Evolutionary conservation across 2,888 invertebrate species (phyloP).

Genomic region (Julus scandinavius): DNA sequence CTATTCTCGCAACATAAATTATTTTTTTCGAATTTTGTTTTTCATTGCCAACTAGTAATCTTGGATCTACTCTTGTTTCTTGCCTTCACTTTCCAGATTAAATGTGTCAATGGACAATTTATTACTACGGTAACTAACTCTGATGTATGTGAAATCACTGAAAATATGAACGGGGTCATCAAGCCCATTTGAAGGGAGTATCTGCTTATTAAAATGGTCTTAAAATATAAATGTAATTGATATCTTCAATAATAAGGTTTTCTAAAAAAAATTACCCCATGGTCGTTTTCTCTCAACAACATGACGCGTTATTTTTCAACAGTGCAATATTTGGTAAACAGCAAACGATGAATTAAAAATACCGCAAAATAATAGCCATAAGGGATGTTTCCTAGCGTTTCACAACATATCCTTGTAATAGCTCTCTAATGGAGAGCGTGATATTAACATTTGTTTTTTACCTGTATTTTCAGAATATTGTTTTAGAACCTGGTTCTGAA

Average conservation of each 20-base stretch:
- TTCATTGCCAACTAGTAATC: slow-evolving; percentile 35
- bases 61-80: slow-evolving; percentile 27
- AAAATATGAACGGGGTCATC: slow-evolving; percentile 5
- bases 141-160: not conserved
- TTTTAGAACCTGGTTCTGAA: slow-evolving; percentile 49
- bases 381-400: not conserved
- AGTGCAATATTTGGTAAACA: not conserved
- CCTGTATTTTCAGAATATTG: slow-evolving; percentile 43
- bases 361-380: not conserved
- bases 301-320: not conserved
- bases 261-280: not conserved
- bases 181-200: not conserved
- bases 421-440: not conserved
- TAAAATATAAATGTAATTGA: not conserved
- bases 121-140: not conserved
- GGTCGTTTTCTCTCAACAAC: not conserved
- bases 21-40: not conserved
- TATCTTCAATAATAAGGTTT: slow-evolving; percentile 13
- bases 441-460: slow-evolving; percentile 22
- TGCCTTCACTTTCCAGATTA: slow-evolving; percentile 24
- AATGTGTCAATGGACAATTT: slow-evolving; percentile 23
- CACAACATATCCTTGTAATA: slow-evolving; percentile 11
- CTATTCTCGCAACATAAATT: not conserved
- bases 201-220: not conserved
- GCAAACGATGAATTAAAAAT: slow-evolving; percentile 8